These are phyloP conservation scores for Vidua macroura DNA, from an alignment of 2,113 vertebrate species.

Conservation along the genomic window DNA sequence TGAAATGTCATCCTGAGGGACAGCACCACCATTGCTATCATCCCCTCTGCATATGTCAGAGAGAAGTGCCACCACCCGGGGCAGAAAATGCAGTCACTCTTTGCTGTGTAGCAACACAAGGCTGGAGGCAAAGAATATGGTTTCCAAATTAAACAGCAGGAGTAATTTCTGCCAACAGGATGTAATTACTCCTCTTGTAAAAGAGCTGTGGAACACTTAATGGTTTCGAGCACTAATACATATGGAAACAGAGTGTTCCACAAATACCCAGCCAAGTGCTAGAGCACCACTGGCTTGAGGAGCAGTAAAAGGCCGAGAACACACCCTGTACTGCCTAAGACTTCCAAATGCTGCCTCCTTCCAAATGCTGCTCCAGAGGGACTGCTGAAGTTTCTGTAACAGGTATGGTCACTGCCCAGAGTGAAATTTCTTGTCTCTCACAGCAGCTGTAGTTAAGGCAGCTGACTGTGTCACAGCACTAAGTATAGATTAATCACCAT, in stretches of 20 bases:
- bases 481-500: neutral
- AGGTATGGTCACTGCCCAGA: neutral
- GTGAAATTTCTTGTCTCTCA: neutral
- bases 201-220: slow-evolving; percentile 48
- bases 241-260: slow-evolving; percentile 37
- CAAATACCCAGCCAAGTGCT: neutral
- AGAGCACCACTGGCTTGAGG: neutral
- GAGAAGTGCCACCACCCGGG: neutral
- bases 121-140: slow-evolving; percentile 32
- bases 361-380: neutral
- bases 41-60: neutral
- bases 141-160: slow-evolving; percentile 26
- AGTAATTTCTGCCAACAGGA: slow-evolving; percentile 47
- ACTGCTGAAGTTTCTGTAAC: neutral
- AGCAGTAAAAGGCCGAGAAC: neutral
- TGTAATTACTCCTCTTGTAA: slow-evolving; percentile 49
- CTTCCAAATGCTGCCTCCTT: neutral
- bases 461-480: neutral
- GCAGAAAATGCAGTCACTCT: neutral
- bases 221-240: slow-evolving; percentile 16
- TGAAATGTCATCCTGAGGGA: neutral
- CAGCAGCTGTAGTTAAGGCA: neutral
- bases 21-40: rapidly evolving
- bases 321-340: neutral
- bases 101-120: neutral